phyloP scores from a whole-genome alignment of 2,888 invertebrate species.

The Amphipyra berbera region DNA sequence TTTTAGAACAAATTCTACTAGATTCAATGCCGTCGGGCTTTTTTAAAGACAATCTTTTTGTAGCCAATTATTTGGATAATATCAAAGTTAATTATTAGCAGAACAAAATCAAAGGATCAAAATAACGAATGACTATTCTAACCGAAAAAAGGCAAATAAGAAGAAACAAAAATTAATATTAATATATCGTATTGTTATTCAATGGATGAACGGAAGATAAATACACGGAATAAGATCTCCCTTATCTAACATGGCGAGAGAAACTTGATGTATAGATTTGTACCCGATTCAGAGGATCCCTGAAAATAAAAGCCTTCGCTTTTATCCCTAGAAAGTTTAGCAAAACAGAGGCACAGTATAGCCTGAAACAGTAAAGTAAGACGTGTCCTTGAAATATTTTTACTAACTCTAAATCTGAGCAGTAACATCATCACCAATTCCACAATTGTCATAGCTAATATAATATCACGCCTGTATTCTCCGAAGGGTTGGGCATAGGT shows the following conservation, averaged over 20 bases:
- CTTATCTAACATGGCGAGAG: slow-evolving; percentile 24
- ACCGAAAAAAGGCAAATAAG: background rate
- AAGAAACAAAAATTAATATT: slow-evolving; percentile 8
- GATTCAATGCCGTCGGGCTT: no score
- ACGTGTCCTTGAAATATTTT: slow-evolving; percentile 13
- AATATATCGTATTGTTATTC: slow-evolving; percentile 36
- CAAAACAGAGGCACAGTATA: slow-evolving; percentile 30
- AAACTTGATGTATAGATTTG: slow-evolving; percentile 54
- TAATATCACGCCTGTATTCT: no score
- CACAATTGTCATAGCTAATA: no score
- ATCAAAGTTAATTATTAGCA: no score
- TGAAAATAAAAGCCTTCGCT: slow-evolving; percentile 55
- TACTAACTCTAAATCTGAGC: background rate
- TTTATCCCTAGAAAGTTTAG: slow-evolving; percentile 64
- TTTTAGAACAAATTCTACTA: no score
- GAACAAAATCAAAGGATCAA: background rate
- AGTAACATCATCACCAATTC: no score
- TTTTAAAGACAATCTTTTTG: no score
- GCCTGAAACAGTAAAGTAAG: slow-evolving; percentile 26
- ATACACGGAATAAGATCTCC: slow-evolving; percentile 21
- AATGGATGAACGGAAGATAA: slow-evolving; percentile 42
- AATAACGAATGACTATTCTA: background rate
- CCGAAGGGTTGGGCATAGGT: no score
- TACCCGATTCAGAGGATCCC: slow-evolving; percentile 41
- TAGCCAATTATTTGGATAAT: no score